Percentiles rank a stretch among this genome's conserved stretches.
Conservation (phyloP, 2,888 invertebrate genomes). For the Theretra japonica region DNA sequence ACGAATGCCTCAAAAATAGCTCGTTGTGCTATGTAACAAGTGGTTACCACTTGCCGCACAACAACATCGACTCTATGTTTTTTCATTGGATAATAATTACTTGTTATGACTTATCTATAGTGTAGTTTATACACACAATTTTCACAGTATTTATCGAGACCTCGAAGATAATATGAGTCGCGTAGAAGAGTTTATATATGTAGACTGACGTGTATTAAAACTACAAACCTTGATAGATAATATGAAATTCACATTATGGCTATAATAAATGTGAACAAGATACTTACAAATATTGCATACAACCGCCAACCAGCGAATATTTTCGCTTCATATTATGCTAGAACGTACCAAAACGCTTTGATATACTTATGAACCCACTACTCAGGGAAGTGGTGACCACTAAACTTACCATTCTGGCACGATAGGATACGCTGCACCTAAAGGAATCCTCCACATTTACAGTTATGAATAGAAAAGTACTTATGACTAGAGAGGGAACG, state of each 20-base stretch:
- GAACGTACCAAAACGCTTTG: background rate
- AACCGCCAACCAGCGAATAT: background rate
- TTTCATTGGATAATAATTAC: too few relatives aligned
- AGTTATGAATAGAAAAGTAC: background rate
- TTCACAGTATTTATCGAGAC: too few relatives aligned
- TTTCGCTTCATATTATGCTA: background rate
- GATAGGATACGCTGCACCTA: background rate
- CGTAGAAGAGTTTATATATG: background rate
- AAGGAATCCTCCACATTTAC: background rate
- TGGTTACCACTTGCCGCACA: background rate
- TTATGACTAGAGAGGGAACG: background rate
- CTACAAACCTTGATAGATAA: background rate
- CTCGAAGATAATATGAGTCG: too few relatives aligned
- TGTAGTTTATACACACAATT: too few relatives aligned
- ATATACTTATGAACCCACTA: background rate
- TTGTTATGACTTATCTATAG: too few relatives aligned
- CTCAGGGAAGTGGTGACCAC: too few relatives aligned
- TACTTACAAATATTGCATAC: background rate
- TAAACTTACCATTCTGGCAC: background rate
- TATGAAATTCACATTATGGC: background rate
- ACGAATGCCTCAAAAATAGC: slow-evolving; percentile 7
- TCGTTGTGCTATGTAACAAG: background rate
- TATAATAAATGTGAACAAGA: background rate
- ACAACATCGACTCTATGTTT: background rate
- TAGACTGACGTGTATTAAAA: background rate